Conservation (phyloP, 2,113 vertebrate species). For the Hiodon alosoides region DNA sequence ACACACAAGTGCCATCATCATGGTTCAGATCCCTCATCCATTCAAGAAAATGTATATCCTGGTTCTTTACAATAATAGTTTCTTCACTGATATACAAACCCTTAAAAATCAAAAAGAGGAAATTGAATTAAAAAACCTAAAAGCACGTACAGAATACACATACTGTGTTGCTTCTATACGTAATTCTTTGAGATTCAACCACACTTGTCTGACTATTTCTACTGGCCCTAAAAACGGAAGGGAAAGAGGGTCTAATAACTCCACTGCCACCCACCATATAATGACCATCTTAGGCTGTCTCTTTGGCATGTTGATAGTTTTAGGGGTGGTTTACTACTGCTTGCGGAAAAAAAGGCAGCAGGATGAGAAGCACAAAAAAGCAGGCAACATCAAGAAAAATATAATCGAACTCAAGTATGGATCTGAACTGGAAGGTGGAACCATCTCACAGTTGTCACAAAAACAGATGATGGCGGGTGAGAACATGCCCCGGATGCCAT, state of each 20-base stretch:
- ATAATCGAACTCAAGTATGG: slow-evolving; percentile 91
- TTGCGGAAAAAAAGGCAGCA: slow-evolving; percentile 76
- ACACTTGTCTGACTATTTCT: slow-evolving; percentile 88
- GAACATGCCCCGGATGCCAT: slow-evolving; percentile 78
- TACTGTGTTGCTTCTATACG: slow-evolving; percentile 93
- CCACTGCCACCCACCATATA: slow-evolving; percentile 94
- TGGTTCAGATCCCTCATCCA: slow-evolving; percentile 83
- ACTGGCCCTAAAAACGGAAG: slow-evolving; percentile 61
- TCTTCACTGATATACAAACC: slow-evolving; percentile 79
- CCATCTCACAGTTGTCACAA: slow-evolving; percentile 73
- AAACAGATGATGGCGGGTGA: slow-evolving; percentile 75
- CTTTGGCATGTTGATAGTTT: slow-evolving; percentile 87
- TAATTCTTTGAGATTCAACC: slow-evolving; percentile 85
- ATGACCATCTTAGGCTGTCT: slow-evolving; percentile 93
- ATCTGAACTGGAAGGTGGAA: slow-evolving; percentile 78
- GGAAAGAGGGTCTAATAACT: slow-evolving; percentile 56
- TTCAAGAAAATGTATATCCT: slow-evolving; percentile 93
- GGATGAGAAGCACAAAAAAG: slow-evolving; percentile 79
- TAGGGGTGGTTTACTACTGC: slow-evolving; percentile 84
- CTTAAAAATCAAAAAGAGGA: slow-evolving; percentile 80
- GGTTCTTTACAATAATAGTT: slow-evolving; percentile 87
- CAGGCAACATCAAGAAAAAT: slow-evolving; percentile 83
- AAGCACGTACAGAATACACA: slow-evolving; percentile 88
- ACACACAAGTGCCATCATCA: slow-evolving; percentile 76
- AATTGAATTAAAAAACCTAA: slow-evolving; percentile 76